Conservation (phyloP, 30 jellyfish, hydroid and myxozoan species). For the Rhopilema esculentum region DNA sequence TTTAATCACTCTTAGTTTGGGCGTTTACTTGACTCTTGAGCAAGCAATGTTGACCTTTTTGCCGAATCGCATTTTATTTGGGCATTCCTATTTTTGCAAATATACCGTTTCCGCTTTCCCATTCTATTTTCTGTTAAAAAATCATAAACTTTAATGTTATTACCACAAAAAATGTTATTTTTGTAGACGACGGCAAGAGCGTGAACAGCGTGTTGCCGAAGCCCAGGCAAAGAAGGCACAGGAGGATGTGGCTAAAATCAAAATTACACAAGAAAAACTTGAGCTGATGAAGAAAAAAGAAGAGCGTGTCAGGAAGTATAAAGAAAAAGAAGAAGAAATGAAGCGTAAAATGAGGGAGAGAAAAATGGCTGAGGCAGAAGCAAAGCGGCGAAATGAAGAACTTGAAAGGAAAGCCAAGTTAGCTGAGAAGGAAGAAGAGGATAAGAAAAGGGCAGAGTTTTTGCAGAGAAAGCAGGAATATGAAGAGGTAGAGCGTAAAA, state of each 20-base stretch:
- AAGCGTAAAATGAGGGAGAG: slow-evolving; percentile 78
- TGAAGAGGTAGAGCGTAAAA: slow-evolving; percentile 85
- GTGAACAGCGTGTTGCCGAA: slow-evolving; percentile 88
- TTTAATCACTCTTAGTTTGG: too few relatives aligned
- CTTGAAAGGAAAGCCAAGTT: slow-evolving; percentile 64
- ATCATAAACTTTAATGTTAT: too few relatives aligned
- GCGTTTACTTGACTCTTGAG: too few relatives aligned
- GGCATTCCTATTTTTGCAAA: too few relatives aligned
- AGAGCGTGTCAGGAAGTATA: slow-evolving; percentile 61
- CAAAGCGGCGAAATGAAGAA: slow-evolving; percentile 81
- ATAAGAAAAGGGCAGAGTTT: slow-evolving; percentile 55
- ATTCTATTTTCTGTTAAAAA: too few relatives aligned
- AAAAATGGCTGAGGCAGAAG: slow-evolving; percentile 93
- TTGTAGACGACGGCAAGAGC: slow-evolving; percentile 87
- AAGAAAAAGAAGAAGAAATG: slow-evolving; percentile 85
- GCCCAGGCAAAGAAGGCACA: slow-evolving; percentile 78
- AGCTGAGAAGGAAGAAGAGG: slow-evolving; percentile 87
- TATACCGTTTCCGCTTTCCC: too few relatives aligned
- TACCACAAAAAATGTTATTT: too few relatives aligned
- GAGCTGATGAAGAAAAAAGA: slow-evolving; percentile 70
- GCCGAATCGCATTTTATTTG: too few relatives aligned
- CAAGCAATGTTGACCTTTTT: too few relatives aligned
- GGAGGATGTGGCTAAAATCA: slow-evolving; percentile 74
- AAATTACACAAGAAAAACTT: slow-evolving; percentile 43
- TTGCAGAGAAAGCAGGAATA: slow-evolving; percentile 80